Conservation (phyloP, 2,888 invertebrate species). For the Agrilus biguttatus region DNA sequence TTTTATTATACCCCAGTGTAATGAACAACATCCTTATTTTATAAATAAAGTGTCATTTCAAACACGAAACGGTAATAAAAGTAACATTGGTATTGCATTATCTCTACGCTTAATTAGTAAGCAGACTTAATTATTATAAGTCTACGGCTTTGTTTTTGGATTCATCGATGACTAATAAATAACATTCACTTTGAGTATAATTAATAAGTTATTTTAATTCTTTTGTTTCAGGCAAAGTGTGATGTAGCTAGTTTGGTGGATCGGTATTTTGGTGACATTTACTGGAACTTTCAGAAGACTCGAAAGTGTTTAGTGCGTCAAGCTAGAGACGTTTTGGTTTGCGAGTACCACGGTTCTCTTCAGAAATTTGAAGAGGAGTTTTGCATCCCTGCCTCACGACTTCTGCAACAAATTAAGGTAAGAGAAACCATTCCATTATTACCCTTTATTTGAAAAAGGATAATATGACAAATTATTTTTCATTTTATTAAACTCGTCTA, state of each 20-base stretch:
- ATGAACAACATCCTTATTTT: too few relatives aligned
- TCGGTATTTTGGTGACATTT: constrained; percentile 46
- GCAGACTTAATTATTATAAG: too few relatives aligned
- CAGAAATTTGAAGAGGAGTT: constrained; percentile 47
- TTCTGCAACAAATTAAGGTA: constrained; percentile 40
- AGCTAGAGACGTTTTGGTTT: constrained; percentile 52
- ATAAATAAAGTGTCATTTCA: too few relatives aligned
- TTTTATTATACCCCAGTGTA: too few relatives aligned
- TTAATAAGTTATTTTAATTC: background rate
- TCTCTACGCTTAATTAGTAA: too few relatives aligned
- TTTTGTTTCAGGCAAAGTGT: constrained; percentile 26
- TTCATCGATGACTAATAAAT: too few relatives aligned
- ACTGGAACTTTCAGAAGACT: constrained; percentile 43
- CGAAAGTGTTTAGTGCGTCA: constrained; percentile 48
- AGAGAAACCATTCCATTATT: constrained; percentile 6
- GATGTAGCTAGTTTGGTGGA: constrained; percentile 39
- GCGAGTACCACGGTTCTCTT: constrained; percentile 49
- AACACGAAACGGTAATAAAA: too few relatives aligned
- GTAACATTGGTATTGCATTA: background rate
- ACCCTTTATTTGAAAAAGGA: too few relatives aligned
- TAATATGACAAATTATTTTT: too few relatives aligned
- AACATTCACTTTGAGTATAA: too few relatives aligned
- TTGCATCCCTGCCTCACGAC: constrained; percentile 43
- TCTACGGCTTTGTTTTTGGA: too few relatives aligned
- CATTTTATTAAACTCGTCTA: too few relatives aligned